Evolutionary conservation across 2,113 vertebrate genomes (phyloP), one percentile per base, ranked within the genome.

Genomic region (Empidonax alnorum): DNA sequence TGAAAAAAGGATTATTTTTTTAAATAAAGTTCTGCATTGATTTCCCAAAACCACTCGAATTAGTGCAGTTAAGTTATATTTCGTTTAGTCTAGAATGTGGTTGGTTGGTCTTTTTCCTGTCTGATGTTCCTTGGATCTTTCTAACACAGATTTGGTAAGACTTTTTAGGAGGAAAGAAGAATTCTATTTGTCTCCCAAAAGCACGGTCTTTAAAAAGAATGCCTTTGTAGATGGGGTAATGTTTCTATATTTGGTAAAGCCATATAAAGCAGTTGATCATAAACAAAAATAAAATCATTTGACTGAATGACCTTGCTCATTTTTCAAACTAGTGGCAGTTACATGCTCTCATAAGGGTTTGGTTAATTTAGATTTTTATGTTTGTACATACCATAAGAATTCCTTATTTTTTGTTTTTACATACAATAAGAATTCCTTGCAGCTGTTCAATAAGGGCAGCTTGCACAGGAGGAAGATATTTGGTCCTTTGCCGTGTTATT

Each of bases 211-310:
- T 90, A 56, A 84, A 92, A 95, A 46, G 10, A 73, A 37, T 63
- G 67, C 67, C 59, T 90, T 85, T 88, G 53, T 69, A 35, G 35
- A 31, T 55, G 42, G 49, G 23, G 52, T 88, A 71, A 63, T 47
- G 79, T 88, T 93, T 89, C 95, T 97, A 33, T 90, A 86, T 96
- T 93, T 9, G 4, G 82, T 90, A 94, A 86, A 94, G 79, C 85
- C 83, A 93, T 84, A 81, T 65, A 92, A 94, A 94, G 83, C 65
- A 92, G 76, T 90, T 94, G 93, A 96, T 93, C 76, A 94, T 75
- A 52, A 68, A 90, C 68, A 92, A 86, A 94, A 95, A 93, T 85
- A 96, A 90, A 91, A 65, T 74, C 72, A 93, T 93, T 94, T 84
- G 56, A 78, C 90, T 88, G 63, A 86, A 58, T 53, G 94, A 96